Evolutionary conservation across 1,140 invertebrate genomes (phyloP).

Genomic region (Musca vetustissima): DNA sequence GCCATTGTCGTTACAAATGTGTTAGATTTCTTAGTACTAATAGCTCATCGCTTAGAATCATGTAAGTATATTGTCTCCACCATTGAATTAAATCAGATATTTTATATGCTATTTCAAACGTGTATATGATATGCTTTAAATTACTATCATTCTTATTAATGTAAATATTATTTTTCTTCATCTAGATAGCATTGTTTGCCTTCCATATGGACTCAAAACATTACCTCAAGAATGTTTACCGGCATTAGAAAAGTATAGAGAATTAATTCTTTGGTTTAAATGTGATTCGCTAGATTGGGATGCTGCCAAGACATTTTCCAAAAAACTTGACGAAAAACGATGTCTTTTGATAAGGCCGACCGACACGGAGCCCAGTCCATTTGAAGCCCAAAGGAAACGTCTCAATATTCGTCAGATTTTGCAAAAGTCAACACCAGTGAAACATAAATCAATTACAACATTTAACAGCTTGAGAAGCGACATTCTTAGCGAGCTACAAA

Average conservation of each 20-base stretch:
- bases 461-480: constrained; percentile 80
- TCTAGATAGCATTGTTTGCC: constrained; percentile 56
- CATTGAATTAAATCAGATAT: neutral
- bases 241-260: constrained; percentile 73
- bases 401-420: constrained; percentile 67
- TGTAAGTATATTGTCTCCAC: constrained; percentile 34
- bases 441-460: constrained; percentile 82
- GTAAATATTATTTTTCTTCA: neutral
- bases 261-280: constrained; percentile 81
- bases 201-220: constrained; percentile 63
- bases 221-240: constrained; percentile 72
- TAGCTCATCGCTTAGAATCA: constrained; percentile 60
- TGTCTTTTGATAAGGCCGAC: constrained; percentile 78
- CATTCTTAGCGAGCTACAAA: constrained; percentile 79
- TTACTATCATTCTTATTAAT: too few relatives aligned
- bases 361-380: constrained; percentile 64
- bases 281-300: constrained; percentile 74
- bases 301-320: constrained; percentile 73
- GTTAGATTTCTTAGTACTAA: constrained; percentile 66
- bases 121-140: too few relatives aligned
- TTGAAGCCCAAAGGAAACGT: constrained; percentile 61
- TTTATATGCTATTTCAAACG: too few relatives aligned
- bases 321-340: constrained; percentile 81
- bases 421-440: constrained; percentile 70
- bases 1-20: constrained; percentile 68